These are phyloP conservation scores for Blera fallax DNA, from an alignment of 2,888 invertebrate species.

Conservation along the genomic window DNA sequence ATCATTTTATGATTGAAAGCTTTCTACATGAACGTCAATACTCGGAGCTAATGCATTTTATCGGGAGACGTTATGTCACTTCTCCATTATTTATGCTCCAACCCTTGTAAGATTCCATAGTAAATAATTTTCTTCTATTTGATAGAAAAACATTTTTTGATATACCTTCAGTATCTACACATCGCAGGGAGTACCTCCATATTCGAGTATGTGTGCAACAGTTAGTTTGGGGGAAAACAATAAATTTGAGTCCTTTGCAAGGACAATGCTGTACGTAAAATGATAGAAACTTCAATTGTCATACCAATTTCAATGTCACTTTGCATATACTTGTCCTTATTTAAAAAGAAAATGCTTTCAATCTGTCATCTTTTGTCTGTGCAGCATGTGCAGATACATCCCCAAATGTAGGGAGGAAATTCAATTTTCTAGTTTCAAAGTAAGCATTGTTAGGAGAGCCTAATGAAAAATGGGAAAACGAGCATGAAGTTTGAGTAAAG, in stretches of 20 bases:
- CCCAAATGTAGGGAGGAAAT: background rate
- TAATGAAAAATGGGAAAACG: background rate
- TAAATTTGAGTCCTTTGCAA: background rate
- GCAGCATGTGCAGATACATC: background rate
- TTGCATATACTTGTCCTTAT: background rate
- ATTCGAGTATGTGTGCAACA: background rate
- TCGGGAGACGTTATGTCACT: background rate
- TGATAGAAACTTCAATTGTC: background rate
- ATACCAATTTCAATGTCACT: background rate
- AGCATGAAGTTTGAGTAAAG: background rate
- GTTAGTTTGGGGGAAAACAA: background rate
- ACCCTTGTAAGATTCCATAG: background rate
- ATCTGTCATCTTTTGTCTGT: background rate
- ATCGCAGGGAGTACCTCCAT: background rate
- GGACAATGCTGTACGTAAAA: background rate
- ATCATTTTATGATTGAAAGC: background rate
- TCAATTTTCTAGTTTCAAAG: background rate
- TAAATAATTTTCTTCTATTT: background rate
- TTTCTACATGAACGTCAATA: background rate
- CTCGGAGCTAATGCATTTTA: conserved; percentile 13
- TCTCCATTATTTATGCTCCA: background rate
- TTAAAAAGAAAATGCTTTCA: background rate
- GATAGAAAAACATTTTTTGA: background rate
- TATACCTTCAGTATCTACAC: background rate
- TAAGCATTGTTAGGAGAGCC: background rate